Conservation (phyloP, 2,888 invertebrate genomes). For the Orgyia antiqua region DNA sequence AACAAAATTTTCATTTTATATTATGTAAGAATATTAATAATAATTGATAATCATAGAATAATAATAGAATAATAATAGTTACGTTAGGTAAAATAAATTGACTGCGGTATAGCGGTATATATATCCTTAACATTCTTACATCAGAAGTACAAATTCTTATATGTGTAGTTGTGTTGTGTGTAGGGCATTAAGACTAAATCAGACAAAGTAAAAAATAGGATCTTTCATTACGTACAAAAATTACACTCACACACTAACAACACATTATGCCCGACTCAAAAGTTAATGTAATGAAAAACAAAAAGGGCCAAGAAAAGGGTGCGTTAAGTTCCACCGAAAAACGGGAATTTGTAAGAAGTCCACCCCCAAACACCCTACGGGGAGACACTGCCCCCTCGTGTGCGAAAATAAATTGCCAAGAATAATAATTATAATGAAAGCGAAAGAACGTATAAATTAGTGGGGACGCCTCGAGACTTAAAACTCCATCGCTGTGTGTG, state of each 20-base stretch:
- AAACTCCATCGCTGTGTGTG: conserved; percentile 41
- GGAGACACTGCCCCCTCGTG: conserved; percentile 69
- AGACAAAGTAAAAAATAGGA: conserved; percentile 15
- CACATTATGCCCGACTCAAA: conserved; percentile 72
- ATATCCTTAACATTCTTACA: too few relatives aligned
- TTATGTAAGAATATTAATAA: too few relatives aligned
- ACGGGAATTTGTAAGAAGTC: conserved; percentile 77
- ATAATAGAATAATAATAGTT: too few relatives aligned
- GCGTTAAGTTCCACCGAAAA: conserved; percentile 77
- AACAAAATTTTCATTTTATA: too few relatives aligned
- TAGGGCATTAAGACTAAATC: too few relatives aligned
- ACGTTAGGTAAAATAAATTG: too few relatives aligned
- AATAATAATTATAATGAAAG: conserved; percentile 79
- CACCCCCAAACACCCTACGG: conserved; percentile 39
- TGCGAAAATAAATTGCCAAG: conserved; percentile 79
- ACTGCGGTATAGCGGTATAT: too few relatives aligned
- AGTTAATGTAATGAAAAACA: conserved; percentile 79
- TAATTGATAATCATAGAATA: too few relatives aligned
- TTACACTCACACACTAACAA: conserved; percentile 63
- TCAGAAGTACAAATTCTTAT: too few relatives aligned
- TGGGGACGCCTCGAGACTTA: conserved; percentile 70
- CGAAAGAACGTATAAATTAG: conserved; percentile 79
- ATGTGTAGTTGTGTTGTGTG: too few relatives aligned
- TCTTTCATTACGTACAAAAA: conserved; percentile 50
- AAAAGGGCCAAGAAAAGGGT: conserved; percentile 79